These are phyloP conservation scores for Indri indri DNA, from an alignment of 2,113 vertebrate species.

Conservation along the genomic window DNA sequence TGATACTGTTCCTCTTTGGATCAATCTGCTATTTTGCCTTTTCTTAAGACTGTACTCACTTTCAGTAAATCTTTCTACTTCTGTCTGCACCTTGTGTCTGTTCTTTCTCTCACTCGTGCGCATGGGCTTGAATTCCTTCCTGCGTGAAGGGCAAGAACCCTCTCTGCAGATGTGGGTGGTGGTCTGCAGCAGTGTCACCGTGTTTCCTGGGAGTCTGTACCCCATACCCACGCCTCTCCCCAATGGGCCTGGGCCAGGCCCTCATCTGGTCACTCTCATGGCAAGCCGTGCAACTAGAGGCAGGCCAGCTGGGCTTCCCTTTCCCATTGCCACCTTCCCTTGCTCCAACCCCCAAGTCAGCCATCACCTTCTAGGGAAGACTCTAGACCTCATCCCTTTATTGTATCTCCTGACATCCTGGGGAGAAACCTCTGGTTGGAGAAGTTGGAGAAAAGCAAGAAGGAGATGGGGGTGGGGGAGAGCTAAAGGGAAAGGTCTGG, in stretches of 20 bases:
- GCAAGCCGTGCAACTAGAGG: neutral
- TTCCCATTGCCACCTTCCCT: neutral
- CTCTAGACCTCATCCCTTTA: neutral
- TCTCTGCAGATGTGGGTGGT: too few species aligned
- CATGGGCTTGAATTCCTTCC: too few species aligned
- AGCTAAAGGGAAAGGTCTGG: constrained; percentile 33
- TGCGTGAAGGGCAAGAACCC: too few species aligned
- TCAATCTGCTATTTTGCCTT: too few species aligned
- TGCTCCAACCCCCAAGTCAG: neutral
- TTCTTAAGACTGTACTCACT: too few species aligned
- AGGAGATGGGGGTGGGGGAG: neutral
- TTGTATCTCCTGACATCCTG: neutral
- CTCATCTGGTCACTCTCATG: neutral
- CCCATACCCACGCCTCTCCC: neutral
- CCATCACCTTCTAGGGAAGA: neutral
- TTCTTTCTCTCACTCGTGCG: too few species aligned
- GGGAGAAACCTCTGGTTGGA: neutral
- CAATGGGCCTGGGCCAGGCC: neutral
- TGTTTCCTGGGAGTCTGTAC: neutral
- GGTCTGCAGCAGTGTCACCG: too few species aligned
- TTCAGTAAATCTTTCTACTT: too few species aligned
- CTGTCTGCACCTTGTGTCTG: too few species aligned
- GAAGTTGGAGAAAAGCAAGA: neutral
- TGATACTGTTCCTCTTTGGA: too few species aligned
- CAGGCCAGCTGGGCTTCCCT: neutral